Evolutionary conservation across 2,888 invertebrate species (phyloP), one percentile per base, ranked within the genome.

Genomic region (Pseudococcus longispinus): DNA sequence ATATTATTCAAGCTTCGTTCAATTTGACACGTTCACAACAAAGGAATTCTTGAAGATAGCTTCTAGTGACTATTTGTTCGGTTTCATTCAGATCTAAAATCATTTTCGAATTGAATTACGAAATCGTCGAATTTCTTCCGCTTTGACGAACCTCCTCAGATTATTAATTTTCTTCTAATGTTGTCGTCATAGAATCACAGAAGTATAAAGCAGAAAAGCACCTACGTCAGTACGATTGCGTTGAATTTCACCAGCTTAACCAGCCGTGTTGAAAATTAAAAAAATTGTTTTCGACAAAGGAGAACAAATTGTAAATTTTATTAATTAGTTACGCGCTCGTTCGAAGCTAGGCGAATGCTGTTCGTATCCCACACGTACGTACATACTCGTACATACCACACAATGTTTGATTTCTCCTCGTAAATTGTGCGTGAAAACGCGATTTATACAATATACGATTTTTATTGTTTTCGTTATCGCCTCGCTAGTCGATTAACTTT

Each of bases 341-440:
- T 20, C 26, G 26, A 26, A 60, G n/a, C 26, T 26, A 65, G 26
- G 20, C 26, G 26, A 65, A 65, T 26, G 65, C 65, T 65, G 20
- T 65, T 65, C 26, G 26, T 26, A 65, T 65, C 65, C 23, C 26
- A 26, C 65, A 26, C 65, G 26, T 65, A 20, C 6, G 4, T 20
- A 60, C 46, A n/a, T n/a, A n/a, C 15, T 9, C 13, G 2, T 46
- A 46, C 46, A 2, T 46, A 55, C 55, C n/a, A 46, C 15, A 26
- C 26, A 65, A 13, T 65, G 65, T 65, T 65, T 65, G 65, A 65
- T 65, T 65, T 65, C 65, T 65, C 65, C 26, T 65, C 65, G 65
- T 65, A 65, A 65, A 65, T 65, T 65, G 26, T 65, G 65, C 65
- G 65, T 65, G 65, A 65, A 65, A 65, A 65, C n/a, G n/a, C 65